Conservation (phyloP, 2,888 invertebrate species). For the Nebria salina region DNA sequence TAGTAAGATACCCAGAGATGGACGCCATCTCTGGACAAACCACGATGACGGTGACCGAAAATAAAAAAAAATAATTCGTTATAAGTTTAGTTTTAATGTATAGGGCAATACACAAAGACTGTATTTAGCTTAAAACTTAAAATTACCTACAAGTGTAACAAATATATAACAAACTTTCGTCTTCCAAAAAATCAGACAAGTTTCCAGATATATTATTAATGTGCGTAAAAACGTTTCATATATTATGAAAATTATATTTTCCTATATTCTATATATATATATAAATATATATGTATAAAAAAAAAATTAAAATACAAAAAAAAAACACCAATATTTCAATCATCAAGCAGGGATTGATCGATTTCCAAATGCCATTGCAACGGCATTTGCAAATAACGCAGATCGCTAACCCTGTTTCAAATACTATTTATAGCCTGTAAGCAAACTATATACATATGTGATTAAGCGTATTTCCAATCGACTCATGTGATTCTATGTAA, state of each 20-base stretch:
- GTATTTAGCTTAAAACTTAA: conserved; percentile 37
- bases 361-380: neutral
- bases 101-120: conserved; percentile 46
- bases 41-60: neutral
- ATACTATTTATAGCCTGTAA: conserved; percentile 8
- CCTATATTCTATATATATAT: conserved; percentile 29
- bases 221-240: conserved; percentile 1
- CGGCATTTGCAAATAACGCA: neutral
- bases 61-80: neutral
- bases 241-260: conserved; percentile 37
- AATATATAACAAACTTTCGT: conserved; percentile 23
- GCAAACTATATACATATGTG: conserved; percentile 29
- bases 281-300: neutral
- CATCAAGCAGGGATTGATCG: neutral
- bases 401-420: neutral
- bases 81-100: neutral
- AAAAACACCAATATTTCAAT: conserved; percentile 4
- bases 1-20: conserved; percentile 28
- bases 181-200: conserved; percentile 28
- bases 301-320: neutral
- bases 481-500: conserved; percentile 31
- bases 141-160: conserved; percentile 15
- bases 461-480: conserved; percentile 42
- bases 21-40: neutral
- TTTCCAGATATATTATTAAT: neutral